Evolutionary conservation across 1,140 invertebrate species (phyloP).

Genomic region (Medauroidea extradentata): DNA sequence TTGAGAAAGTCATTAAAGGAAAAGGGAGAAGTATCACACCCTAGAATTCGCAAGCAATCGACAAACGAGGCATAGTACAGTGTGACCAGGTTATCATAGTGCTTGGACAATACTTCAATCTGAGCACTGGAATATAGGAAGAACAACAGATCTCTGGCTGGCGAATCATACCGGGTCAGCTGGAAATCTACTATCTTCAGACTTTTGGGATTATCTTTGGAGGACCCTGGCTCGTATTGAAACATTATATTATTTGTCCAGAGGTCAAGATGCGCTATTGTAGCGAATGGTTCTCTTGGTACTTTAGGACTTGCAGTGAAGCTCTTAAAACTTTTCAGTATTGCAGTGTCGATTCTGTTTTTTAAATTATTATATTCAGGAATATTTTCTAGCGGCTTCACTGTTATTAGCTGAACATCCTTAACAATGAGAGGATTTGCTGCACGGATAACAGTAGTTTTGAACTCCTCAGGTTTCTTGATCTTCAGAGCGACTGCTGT

Average conservation of each 20-base stretch:
- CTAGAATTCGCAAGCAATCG: neutral
- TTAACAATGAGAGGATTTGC: neutral
- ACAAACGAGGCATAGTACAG: neutral
- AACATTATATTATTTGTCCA: too few relatives aligned
- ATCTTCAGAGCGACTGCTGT: too few relatives aligned
- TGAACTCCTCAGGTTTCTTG: too few relatives aligned
- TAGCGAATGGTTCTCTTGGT: slow-evolving; percentile 12
- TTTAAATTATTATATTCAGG: neutral
- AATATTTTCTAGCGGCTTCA: neutral
- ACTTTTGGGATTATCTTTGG: too few relatives aligned
- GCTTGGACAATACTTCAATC: neutral
- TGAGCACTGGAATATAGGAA: slow-evolving; percentile 6
- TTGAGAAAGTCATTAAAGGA: neutral
- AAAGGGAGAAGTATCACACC: neutral
- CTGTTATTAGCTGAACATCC: neutral
- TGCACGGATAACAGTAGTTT: neutral
- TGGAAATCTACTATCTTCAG: slow-evolving; percentile 16
- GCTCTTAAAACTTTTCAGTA: neutral
- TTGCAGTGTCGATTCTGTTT: neutral
- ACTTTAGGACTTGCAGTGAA: neutral
- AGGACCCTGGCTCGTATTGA: neutral
- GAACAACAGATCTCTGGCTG: slow-evolving; percentile 6
- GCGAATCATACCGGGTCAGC: slow-evolving; percentile 3
- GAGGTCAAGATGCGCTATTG: slow-evolving; percentile 8
- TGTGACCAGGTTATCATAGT: slow-evolving; percentile 1